Percentiles rank a stretch among this genome's conserved stretches.
Evolutionary conservation across 1,140 invertebrate species (phyloP).

Genomic region (Caenorhabditis elegans): WBcel235 BX284605.5:9162001-9162500

Average conservation of each 20-base stretch:
- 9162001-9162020: neutral
- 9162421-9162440: slow-evolving; percentile 36
- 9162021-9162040: neutral
- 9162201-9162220: slow-evolving; percentile 36
- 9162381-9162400: slow-evolving; percentile 38
- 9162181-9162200: slow-evolving; percentile 6
- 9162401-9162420: slow-evolving; percentile 28
- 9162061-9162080: slow-evolving; percentile 43
- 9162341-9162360: slow-evolving; percentile 41
- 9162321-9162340: slow-evolving; percentile 36
- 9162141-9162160: slow-evolving; percentile 14
- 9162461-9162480: slow-evolving; percentile 44
- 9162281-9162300: slow-evolving; percentile 41
- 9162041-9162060: neutral
- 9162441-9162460: slow-evolving; percentile 42
- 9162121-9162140: slow-evolving; percentile 27
- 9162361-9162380: slow-evolving; percentile 42
- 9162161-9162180: slow-evolving; percentile 26
- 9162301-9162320: slow-evolving; percentile 40
- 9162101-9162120: slow-evolving; percentile 45
- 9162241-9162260: slow-evolving; percentile 36
- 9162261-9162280: slow-evolving; percentile 40
- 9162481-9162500: slow-evolving; percentile 49
- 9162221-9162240: slow-evolving; percentile 19
- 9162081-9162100: slow-evolving; percentile 49